A percentile compares a stretch with the other conserved stretches of the same genome.
These are phyloP conservation scores for Ostrea edulis DNA, from an alignment of 1,140 invertebrate genomes.

Conservation along the genomic window DNA sequence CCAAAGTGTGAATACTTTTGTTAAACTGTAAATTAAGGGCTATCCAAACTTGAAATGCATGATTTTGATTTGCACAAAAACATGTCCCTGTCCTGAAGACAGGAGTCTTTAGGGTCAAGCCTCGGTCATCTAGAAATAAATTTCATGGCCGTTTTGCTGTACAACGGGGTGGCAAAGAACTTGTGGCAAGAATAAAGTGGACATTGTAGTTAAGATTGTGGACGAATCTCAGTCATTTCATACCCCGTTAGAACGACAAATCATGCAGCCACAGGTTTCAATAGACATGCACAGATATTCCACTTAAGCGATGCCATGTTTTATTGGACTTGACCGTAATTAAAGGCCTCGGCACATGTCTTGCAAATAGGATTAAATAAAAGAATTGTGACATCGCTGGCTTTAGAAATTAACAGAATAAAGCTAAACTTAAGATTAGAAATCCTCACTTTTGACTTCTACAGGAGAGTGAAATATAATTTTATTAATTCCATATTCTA, in stretches of 20 bases:
- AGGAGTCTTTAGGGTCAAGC: conserved; percentile 14
- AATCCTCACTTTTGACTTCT: not conserved
- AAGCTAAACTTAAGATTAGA: not conserved
- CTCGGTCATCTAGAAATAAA: conserved; percentile 40
- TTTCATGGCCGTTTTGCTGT: conserved; percentile 24
- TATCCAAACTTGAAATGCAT: conserved; percentile 42
- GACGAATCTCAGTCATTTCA: not conserved
- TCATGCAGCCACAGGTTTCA: conserved; percentile 23
- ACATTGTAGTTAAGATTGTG: not conserved
- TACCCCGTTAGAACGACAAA: conserved; percentile 14
- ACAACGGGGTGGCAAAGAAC: conserved; percentile 27
- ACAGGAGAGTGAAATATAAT: not conserved
- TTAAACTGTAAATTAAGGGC: conserved; percentile 39
- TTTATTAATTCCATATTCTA: too few relatives aligned
- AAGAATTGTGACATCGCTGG: not conserved
- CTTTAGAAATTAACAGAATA: not conserved
- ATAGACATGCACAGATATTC: conserved; percentile 32
- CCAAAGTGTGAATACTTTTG: conserved; percentile 40
- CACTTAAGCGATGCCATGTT: not conserved
- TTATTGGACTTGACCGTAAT: not conserved
- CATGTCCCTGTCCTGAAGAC: conserved; percentile 25
- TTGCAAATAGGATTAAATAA: conserved; percentile 7
- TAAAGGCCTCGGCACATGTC: conserved; percentile 1
- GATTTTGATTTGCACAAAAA: conserved; percentile 37
- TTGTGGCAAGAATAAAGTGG: not conserved